Base-by-base conservation (phyloP, 2,888 invertebrate genomes). In the Oxycera nigricornis region DNA sequence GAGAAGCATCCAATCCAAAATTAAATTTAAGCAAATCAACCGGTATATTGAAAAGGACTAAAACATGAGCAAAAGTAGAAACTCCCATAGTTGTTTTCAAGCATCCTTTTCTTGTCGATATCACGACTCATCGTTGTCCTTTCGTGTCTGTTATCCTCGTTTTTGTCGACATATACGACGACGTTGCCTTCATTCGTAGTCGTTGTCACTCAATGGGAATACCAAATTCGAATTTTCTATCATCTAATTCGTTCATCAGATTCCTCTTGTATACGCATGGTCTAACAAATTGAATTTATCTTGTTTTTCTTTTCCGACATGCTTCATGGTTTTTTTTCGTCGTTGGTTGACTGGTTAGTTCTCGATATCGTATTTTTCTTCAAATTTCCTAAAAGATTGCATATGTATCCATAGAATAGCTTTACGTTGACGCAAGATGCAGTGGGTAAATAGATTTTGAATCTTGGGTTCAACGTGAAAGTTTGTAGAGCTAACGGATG, bases 211-310 rank as follows among this genome's bases (percentile, higher is more conserved):
- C 67, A 68, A 68, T 68, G 67, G 67, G 67, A 68, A 68, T 68
- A 46, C 67, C 50, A 68, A 68, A 35, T 68, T 68, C 67, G 67
- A 68, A 68, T 68, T 68, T 50, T 46, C 67, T 68, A 68, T 28
- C 67, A n/a, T 50, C 62, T 73, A 73, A 73, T 73, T 73, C 73
- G 28, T 73, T 73, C 73, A 73, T 73, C 73, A 73, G 73, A 73
- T 73, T 73, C 62, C 62, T 73, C 61, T 73, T 73, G 62, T 39
- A 62, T 73, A 59, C 73, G 73, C 73, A 73, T 73, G 73, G 61
- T 61, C 62, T 62, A 59, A 62, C 46, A 73, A 73, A 73, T 73
- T 73, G 62, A 73, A 73, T 73, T 73, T 62, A 73, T 73, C 31
- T 72, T 39, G 7, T n/a, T 30, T 28, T 70, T 70, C 2, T 57